Conservation (phyloP, 1,140 invertebrate species). For the Tetramorium alpestre region DNA sequence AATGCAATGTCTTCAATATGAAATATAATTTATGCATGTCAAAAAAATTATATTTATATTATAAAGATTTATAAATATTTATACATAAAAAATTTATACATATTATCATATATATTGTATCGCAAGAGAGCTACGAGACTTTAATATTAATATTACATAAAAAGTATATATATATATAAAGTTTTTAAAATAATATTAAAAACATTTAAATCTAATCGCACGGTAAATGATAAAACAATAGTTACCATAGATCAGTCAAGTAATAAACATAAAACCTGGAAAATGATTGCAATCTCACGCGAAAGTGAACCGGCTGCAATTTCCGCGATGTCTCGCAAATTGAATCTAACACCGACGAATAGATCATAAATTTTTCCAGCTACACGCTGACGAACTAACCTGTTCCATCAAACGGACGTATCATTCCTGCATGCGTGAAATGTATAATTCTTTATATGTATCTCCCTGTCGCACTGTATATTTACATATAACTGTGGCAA, state of each 20-base stretch:
- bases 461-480: not conserved
- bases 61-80: not conserved
- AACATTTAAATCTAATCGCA: not conserved
- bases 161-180: not conserved
- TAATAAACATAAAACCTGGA: not conserved
- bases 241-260: not conserved
- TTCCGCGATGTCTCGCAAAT: conserved; percentile 37
- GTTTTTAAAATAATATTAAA: not conserved
- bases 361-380: conserved; percentile 26
- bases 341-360: conserved; percentile 45
- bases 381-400: conserved; percentile 3
- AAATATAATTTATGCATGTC: not conserved
- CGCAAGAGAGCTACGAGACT: not conserved
- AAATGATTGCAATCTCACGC: conserved; percentile 21
- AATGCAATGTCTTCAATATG: not conserved
- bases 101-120: not conserved
- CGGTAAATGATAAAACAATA: not conserved
- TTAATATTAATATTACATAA: not conserved
- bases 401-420: conserved; percentile 7
- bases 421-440: conserved; percentile 26
- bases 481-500: not conserved
- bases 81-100: not conserved
- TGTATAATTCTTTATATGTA: conserved; percentile 19
- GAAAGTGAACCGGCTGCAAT: conserved; percentile 24
- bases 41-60: not conserved